Evolutionary conservation across 2,888 invertebrate genomes (phyloP), one percentile per base, ranked within the genome.

Genomic region (Ochropleura leucogaster): DNA sequence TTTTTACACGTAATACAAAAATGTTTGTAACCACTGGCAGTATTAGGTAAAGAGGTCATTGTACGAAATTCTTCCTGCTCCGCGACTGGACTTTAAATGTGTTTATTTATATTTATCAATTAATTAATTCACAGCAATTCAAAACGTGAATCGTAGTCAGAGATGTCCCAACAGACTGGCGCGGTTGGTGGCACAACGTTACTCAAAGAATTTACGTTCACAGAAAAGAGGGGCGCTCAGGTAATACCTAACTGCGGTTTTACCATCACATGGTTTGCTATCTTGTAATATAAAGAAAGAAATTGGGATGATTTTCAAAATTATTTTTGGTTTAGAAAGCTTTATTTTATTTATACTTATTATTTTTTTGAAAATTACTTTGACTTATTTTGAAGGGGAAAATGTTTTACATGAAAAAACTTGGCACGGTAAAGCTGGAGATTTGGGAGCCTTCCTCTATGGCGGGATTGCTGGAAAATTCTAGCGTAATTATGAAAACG

Each of bases 151-250:
- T 49, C 95, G 97, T 72, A 96, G 95, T 87, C 93, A 96, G 83
- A 88, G 97, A 55, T 97, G 97, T 70, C 97, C 97, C 0, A 98
- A 98, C 92, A 96, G 98, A 80, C 97, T 98, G 87, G 97, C 98
- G 40, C 97, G 98, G 83, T 93, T 98, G 67, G 98, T 98, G 73
- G 97, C 98, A 5, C 97, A 98, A 80, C 97, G 98, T 72, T 97
- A 98, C 68, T 97, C 97, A 64, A 97, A 98, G 72, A 94, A 98
- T 57, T 95, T 97, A 68, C 97, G 97, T 79, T 97, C 98, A 10
- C 97, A 97, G 79, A 98, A 97, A 90, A 95, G 96, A 68, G 95
- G 95, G n/a, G 88, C 93, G 1, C 83, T 90, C 30, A 93, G 94
- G 95, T 95, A 82, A 79, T 49, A 49, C 12, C 4, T 20, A 44